These are phyloP conservation scores for Steinernema khuongi DNA, from an alignment of 1,140 invertebrate genomes.

Conservation along the genomic window DNA sequence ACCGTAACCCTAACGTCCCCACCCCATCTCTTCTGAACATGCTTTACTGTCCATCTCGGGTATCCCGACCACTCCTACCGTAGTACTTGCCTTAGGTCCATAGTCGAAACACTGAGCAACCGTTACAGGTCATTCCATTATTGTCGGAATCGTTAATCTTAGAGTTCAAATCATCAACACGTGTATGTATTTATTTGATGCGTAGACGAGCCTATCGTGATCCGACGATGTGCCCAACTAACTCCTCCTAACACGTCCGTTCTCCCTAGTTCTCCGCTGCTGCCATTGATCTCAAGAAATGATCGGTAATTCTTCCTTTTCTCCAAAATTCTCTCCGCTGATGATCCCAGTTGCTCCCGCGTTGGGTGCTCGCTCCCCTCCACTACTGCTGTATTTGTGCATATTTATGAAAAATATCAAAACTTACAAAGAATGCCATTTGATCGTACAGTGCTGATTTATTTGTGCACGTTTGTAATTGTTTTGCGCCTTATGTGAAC, in stretches of 20 bases:
- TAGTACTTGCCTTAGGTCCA: not conserved
- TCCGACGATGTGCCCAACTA: not conserved
- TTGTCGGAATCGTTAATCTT: not conserved
- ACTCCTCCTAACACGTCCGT: not conserved
- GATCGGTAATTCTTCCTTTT: no score
- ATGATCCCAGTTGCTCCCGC: not conserved
- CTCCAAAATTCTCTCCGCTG: no score
- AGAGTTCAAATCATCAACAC: not conserved
- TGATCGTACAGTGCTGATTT: not conserved
- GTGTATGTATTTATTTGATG: conserved; percentile 13
- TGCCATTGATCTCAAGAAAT: not conserved
- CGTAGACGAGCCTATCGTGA: conserved; percentile 1
- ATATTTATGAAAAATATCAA: conserved; percentile 3
- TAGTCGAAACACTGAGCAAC: not conserved
- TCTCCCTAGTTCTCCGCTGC: not conserved
- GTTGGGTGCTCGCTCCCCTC: not conserved
- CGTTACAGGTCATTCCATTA: conserved; percentile 2
- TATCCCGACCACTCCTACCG: conserved; percentile 6
- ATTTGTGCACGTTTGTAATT: not conserved
- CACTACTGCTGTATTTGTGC: not conserved
- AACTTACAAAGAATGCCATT: not conserved
- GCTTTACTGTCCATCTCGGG: not conserved
- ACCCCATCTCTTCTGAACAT: not conserved
- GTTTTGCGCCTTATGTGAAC: not conserved
- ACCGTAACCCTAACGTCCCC: no score